Base-by-base conservation (phyloP, 1,140 invertebrate genomes). In the Argopecten irradians region DNA sequence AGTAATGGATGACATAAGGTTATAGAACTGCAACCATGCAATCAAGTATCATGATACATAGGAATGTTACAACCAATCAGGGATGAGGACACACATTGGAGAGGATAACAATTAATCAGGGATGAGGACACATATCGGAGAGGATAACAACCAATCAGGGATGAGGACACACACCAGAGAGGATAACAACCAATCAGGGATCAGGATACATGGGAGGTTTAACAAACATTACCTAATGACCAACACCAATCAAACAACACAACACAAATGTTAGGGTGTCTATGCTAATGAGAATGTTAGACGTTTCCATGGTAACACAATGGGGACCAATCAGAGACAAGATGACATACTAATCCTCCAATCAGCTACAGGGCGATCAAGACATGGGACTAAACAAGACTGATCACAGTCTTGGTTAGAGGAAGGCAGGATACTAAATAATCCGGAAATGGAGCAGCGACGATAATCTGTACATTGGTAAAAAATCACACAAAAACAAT, bases 301-400 rank as follows among this genome's bases (percentile, higher is more conserved):
- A 71, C 28, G 55, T 28, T 28, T 28, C 1, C 0, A 71, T n/a
- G 55, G 55, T 71, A 28, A 46, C 43, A 11, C 9, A 46, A 71
- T 71, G 55, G 55, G 55, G 55, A 71, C 55, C 55, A 71, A 71
- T 71, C 55, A 71, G 55, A 71, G 22, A 71, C 55, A 71, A 71
- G 13, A 46, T 71, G 55, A 71, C 55, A 71, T 71, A 71, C 55
- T 71, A 71, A 71, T 71, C 55, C 55, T 71, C 55, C 55, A 71
- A 71, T 71, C 55, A 71, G 55, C 55, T 71, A 28, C 55, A 71
- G 55, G 55, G 16, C 55, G 28, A 16, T 71, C 55, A 71, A 28
- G 55, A 71, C 55, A 71, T 71, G 14, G n/a, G 55, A n/a, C 22
- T 71, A 71, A 71, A n/a, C 55, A 71, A 71, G 55, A n/a, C 22